phyloP scores from a whole-genome alignment of 2,797 vertebrate genomes.

The Malacoraja senta region DNA sequence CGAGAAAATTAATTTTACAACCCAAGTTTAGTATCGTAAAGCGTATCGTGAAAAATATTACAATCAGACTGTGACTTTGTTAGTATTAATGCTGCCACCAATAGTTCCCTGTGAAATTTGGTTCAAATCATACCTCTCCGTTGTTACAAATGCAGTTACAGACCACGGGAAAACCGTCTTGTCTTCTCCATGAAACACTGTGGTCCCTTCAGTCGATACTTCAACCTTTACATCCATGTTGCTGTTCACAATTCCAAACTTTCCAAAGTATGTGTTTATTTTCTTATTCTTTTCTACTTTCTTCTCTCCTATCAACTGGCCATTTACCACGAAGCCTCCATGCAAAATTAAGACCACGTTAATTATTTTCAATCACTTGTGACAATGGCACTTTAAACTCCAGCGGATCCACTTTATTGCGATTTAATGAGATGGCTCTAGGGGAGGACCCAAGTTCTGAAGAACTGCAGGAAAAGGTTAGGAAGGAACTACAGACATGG shows the following conservation, averaged over 20 bases:
- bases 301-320: constrained; percentile 75
- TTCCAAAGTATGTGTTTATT: constrained; percentile 76
- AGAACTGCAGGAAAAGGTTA: too few relatives aligned
- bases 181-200: constrained; percentile 55
- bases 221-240: constrained; percentile 63
- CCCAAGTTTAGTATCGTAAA: background rate
- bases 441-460: too few relatives aligned
- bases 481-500: too few relatives aligned
- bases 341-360: background rate
- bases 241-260: constrained; percentile 67
- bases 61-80: background rate
- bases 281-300: constrained; percentile 49
- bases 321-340: constrained; percentile 75
- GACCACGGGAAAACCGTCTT: constrained; percentile 65
- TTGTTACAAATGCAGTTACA: constrained; percentile 56
- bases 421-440: background rate
- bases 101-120: background rate
- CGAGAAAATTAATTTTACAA: background rate
- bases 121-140: constrained; percentile 50
- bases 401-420: too few relatives aligned
- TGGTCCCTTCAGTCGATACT: constrained; percentile 69
- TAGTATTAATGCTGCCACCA: background rate
- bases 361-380: background rate
- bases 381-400: background rate
- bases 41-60: background rate